Conservation (phyloP, 2,797 vertebrate species). For the Florisuga fusca region DNA sequence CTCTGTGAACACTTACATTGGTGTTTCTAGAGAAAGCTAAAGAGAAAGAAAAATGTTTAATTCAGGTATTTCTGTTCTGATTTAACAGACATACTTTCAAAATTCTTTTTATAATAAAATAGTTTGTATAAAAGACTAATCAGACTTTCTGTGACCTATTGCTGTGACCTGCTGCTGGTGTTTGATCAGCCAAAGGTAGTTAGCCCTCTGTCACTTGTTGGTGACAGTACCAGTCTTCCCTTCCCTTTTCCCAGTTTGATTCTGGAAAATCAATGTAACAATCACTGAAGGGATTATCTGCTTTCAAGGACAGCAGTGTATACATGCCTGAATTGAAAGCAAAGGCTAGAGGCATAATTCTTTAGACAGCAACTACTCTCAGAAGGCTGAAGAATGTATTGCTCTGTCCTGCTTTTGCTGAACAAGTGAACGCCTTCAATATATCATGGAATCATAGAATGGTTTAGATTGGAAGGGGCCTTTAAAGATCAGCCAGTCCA, state of each 20-base stretch:
- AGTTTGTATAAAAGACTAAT: background rate
- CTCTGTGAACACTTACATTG: background rate
- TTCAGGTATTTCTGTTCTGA: background rate
- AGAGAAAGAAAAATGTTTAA: background rate
- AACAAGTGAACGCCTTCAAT: background rate
- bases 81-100: background rate
- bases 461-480: too few relatives aligned
- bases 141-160: background rate
- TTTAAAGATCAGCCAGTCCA: too few relatives aligned
- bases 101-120: background rate
- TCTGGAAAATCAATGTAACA: background rate
- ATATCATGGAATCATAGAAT: background rate
- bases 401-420: background rate
- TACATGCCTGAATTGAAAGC: background rate
- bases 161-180: background rate
- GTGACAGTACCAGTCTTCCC: background rate
- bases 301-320: background rate
- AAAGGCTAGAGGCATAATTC: background rate
- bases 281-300: background rate
- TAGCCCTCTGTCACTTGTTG: background rate
- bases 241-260: background rate
- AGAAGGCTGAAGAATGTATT: background rate
- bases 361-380: background rate
- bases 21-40: background rate
- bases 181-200: background rate